Conservation (phyloP, 2,797 vertebrate species). For the Pampus argenteus region DNA sequence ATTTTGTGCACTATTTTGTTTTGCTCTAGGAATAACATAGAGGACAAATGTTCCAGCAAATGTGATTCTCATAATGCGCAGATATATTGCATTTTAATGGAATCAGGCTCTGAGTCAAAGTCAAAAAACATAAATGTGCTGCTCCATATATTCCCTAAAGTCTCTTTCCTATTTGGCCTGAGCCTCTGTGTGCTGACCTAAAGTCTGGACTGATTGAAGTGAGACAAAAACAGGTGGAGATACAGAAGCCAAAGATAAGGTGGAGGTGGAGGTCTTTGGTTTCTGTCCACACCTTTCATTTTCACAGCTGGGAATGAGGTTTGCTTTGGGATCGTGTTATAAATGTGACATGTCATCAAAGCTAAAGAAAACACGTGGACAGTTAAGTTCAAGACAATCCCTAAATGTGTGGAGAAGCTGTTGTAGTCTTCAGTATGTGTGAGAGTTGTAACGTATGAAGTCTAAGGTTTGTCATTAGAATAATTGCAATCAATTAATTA, state of each 20-base stretch:
- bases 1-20: constrained; percentile 57
- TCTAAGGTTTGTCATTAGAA: neutral
- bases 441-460: neutral
- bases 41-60: constrained; percentile 32
- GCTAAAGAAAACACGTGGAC: neutral
- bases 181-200: constrained; percentile 53
- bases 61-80: constrained; percentile 57
- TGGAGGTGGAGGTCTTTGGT: constrained; percentile 20
- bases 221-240: constrained; percentile 46
- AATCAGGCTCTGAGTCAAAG: constrained; percentile 44
- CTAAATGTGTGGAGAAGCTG: neutral
- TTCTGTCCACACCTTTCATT: constrained; percentile 41
- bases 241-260: constrained; percentile 35
- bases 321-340: constrained; percentile 5
- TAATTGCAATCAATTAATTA: neutral
- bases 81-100: constrained; percentile 57
- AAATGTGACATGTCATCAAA: constrained; percentile 10
- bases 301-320: constrained; percentile 52
- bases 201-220: constrained; percentile 63
- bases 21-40: constrained; percentile 36
- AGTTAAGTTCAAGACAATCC: neutral
- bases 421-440: neutral
- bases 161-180: neutral
- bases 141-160: constrained; percentile 26
- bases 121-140: constrained; percentile 46